Percentiles rank a stretch among this genome's conserved stretches.
Evolutionary conservation across 2,888 invertebrate species (phyloP).

Genomic region (Dynastes maya): DNA sequence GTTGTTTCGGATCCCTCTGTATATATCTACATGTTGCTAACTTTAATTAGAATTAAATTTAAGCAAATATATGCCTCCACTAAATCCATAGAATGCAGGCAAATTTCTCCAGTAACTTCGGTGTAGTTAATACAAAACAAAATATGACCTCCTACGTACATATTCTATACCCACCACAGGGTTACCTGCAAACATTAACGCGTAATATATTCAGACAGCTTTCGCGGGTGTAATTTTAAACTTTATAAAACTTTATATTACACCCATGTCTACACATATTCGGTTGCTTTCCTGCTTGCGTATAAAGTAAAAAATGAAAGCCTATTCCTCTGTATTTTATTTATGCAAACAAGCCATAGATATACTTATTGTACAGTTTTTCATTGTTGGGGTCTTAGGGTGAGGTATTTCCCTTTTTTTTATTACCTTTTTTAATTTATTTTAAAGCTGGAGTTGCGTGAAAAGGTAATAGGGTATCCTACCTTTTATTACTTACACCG

Average conservation of each 20-base stretch:
- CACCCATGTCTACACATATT: no score
- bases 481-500: constrained; percentile 16
- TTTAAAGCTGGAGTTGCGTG: constrained; percentile 7
- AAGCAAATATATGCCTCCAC: no score
- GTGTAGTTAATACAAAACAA: no score
- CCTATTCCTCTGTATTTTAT: background rate
- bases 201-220: background rate
- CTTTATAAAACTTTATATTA: background rate
- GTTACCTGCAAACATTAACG: background rate
- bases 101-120: no score
- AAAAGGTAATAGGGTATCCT: background rate
- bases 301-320: background rate
- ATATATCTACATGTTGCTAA: no score
- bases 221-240: background rate
- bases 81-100: no score
- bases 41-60: no score
- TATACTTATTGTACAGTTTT: background rate
- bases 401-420: constrained; percentile 1
- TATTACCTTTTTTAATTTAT: constrained; percentile 35
- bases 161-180: no score
- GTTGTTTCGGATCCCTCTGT: no score
- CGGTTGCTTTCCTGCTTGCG: background rate
- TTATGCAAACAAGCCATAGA: background rate
- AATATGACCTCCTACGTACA: no score
- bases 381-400: background rate